Evolutionary conservation across 2,888 invertebrate species (phyloP), one percentile per base, ranked within the genome.

Genomic region (Tortricodes alternella): DNA sequence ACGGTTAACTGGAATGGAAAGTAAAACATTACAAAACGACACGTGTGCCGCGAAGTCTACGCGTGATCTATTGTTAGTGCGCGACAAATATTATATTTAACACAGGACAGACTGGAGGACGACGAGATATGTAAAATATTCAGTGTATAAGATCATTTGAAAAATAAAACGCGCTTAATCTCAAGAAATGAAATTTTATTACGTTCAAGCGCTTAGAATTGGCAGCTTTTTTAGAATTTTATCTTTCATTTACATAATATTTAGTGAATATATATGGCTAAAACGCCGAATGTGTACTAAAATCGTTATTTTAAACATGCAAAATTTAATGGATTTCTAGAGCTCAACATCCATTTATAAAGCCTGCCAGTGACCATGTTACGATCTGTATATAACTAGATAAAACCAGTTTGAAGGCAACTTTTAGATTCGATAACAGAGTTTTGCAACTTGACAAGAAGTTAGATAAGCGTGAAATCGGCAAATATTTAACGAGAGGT

Each of bases 351-450:
- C 7, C 16, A 21, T 32, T 41, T 21, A 15, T 21, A 18, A 29
- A 35, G 13, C 11, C 9, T 50, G 18, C 23, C 38, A 8, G 29
- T 32, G 50, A 32, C 50, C 43, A 55, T 24, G 37, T 43, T 39
- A 41, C 46, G 16, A 67, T 53, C 62, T 55, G 53, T 55, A 39
- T 29, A 3, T 43, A 61, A 46, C 62, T 61, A 48, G 61, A 56
- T 55, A 52, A 46, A 65, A 60, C 65, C 46, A 57, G 64, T 59
- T 62, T 50, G 24, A 41, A 55, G 53, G 21, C 58, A 39, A 52
- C 53, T 56, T 62, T 62, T 49, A 51, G 50, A 15, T 32, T 48
- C 32, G 16, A 23, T 7, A 32, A 37, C 6, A 15, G 46, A 18
- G 37, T 50, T 56, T 50, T 29, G 44, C 44, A 56, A 56, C 41